Evolutionary conservation across 2,888 invertebrate genomes (phyloP).

Genomic region (Lymantria dispar): DNA sequence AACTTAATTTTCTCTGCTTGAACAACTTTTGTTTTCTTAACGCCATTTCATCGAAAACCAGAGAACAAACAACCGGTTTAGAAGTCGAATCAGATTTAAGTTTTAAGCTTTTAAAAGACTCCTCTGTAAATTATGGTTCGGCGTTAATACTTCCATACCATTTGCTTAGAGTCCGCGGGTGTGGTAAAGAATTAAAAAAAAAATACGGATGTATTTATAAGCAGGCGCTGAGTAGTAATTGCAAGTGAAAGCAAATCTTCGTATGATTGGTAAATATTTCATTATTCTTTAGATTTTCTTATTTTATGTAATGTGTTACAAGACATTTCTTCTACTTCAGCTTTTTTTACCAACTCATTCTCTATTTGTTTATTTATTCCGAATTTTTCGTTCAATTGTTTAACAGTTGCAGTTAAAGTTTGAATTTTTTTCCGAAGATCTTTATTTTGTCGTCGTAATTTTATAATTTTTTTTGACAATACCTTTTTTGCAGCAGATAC

Average conservation of each 20-base stretch:
- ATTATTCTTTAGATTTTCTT: neutral
- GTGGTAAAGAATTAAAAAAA: neutral
- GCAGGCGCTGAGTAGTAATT: neutral
- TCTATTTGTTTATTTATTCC: neutral
- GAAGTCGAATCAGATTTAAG: neutral
- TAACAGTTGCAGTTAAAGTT: neutral
- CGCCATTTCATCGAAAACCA: neutral
- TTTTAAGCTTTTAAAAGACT: neutral
- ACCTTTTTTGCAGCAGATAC: neutral
- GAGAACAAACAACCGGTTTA: neutral
- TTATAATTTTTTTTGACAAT: neutral
- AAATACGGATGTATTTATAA: neutral
- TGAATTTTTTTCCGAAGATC: neutral
- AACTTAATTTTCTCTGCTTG: neutral
- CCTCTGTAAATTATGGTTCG: neutral
- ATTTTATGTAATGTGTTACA: neutral
- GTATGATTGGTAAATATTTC: neutral
- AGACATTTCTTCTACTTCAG: neutral
- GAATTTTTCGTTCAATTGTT: conserved; percentile 1
- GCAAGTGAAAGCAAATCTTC: neutral
- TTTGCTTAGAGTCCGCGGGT: neutral
- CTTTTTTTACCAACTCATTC: neutral
- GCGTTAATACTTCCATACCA: neutral
- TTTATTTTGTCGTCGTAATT: neutral
- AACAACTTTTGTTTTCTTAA: neutral